A percentile compares a stretch with the other conserved stretches of the same genome.
phyloP scores from a whole-genome alignment of 2,888 invertebrate genomes.

The Synanthedon andrenaeformis region DNA sequence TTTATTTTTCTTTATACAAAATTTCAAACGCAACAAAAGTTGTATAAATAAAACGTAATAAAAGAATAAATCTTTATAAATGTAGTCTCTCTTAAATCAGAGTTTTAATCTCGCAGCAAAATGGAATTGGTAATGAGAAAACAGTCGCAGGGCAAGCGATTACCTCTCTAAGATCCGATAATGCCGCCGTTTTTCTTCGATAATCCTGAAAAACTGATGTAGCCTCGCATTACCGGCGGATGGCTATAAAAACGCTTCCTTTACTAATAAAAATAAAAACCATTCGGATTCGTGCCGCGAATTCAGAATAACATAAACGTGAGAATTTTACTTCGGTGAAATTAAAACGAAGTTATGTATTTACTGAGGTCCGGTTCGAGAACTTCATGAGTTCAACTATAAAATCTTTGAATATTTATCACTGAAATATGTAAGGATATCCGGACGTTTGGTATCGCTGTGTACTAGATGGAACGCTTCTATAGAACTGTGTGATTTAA shows the following conservation, averaged over 20 bases:
- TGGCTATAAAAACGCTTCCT: conserved; percentile 36
- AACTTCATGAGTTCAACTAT: too few relatives aligned
- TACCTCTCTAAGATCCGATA: conserved; percentile 58
- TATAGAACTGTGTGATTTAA: too few relatives aligned
- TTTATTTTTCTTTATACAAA: background rate
- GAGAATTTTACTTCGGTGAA: background rate
- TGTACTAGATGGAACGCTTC: too few relatives aligned
- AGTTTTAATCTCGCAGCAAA: conserved; percentile 19
- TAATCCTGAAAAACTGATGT: conserved; percentile 62
- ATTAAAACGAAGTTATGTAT: background rate
- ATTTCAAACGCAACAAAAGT: background rate
- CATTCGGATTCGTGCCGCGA: conserved; percentile 15
- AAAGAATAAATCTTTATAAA: background rate
- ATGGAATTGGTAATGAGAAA: conserved; percentile 51
- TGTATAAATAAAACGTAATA: too few relatives aligned
- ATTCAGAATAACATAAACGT: background rate
- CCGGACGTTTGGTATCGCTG: too few relatives aligned
- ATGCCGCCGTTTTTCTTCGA: conserved; percentile 58
- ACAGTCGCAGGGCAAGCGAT: conserved; percentile 41
- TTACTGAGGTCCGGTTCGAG: background rate
- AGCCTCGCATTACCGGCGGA: conserved; percentile 28
- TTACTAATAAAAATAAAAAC: conserved; percentile 44
- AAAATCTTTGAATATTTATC: too few relatives aligned
- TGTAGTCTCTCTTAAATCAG: conserved; percentile 7
- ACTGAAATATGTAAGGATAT: too few relatives aligned